phyloP scores from a whole-genome alignment of 2,113 vertebrate genomes.

The Psittacara wagleri region DNA sequence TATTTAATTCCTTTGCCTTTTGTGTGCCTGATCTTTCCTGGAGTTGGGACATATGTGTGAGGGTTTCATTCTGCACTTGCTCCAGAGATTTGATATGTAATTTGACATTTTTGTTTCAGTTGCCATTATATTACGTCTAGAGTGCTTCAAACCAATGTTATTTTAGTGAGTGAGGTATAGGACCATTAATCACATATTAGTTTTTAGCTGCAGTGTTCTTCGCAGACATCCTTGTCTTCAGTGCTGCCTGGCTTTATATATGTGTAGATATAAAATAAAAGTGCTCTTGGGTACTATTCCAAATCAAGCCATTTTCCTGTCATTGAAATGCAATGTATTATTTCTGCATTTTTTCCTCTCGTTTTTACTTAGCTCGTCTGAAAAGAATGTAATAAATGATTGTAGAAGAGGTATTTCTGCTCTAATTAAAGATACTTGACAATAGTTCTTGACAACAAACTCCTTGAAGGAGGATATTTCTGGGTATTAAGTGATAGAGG shows the following conservation, averaged over 20 bases:
- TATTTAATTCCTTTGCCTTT: background rate
- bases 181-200: background rate
- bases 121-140: background rate
- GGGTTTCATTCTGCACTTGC: background rate
- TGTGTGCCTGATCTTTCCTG: background rate
- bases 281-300: background rate
- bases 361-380: conserved; percentile 2
- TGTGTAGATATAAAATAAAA: background rate
- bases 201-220: background rate
- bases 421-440: background rate
- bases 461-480: background rate
- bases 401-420: background rate
- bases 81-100: background rate
- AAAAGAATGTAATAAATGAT: background rate
- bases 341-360: background rate
- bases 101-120: background rate
- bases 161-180: background rate
- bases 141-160: background rate
- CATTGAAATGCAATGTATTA: background rate
- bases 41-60: background rate
- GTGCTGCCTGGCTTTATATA: background rate
- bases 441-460: background rate
- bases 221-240: background rate
- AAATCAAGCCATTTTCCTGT: background rate
- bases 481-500: background rate